Percentiles rank a stretch among this genome's conserved stretches.
Conservation (phyloP, 2,797 vertebrate genomes). For the Chanos chanos region DNA sequence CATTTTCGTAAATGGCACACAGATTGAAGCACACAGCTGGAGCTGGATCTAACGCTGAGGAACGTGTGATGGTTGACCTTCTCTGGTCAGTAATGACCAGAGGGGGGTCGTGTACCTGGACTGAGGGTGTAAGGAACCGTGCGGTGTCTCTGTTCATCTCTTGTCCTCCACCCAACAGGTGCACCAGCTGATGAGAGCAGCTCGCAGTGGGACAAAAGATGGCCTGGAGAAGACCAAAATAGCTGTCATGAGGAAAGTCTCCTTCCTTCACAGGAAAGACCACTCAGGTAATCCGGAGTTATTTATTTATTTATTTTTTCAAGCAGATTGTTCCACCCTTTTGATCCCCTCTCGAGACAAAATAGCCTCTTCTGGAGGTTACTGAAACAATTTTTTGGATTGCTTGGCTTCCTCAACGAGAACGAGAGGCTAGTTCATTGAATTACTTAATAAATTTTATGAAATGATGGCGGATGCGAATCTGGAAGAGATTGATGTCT, state of each 20-base stretch:
- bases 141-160: constrained; percentile 17
- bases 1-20: constrained; percentile 4
- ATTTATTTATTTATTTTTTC: background rate
- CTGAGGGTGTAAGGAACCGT: too few relatives aligned
- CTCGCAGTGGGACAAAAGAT: constrained; percentile 89
- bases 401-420: background rate
- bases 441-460: constrained; percentile 33
- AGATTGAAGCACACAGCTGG: background rate
- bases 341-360: too few relatives aligned
- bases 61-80: constrained; percentile 10
- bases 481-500: constrained; percentile 35
- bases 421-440: constrained; percentile 20
- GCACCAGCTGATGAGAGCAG: constrained; percentile 94
- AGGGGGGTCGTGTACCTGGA: background rate
- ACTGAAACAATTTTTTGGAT: too few relatives aligned
- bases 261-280: constrained; percentile 88
- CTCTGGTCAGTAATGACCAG: background rate
- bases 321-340: background rate
- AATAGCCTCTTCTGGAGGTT: too few relatives aligned
- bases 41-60: background rate
- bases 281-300: constrained; percentile 66
- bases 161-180: constrained; percentile 68
- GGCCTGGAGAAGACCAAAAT: constrained; percentile 92
- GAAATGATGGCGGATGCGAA: constrained; percentile 8
- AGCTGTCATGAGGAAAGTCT: constrained; percentile 88